Evolutionary conservation across 2,888 invertebrate genomes (phyloP), one percentile per base, ranked within the genome.

Genomic region (Deilephila elpenor): DNA sequence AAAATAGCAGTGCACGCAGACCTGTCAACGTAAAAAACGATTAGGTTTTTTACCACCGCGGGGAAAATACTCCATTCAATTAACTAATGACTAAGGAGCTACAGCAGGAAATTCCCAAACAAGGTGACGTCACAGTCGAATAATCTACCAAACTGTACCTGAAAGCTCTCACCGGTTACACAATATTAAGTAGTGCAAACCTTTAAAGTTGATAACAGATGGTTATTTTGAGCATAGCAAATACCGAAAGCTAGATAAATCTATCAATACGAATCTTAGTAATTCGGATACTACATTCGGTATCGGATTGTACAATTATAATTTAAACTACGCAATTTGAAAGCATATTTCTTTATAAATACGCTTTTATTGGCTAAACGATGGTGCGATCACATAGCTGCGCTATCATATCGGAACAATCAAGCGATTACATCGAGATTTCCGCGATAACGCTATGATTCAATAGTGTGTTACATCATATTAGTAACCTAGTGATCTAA

Each of bases 361-460:
- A 19, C 56, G 5, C 1, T 44, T 44, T 11, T 44, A 44, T 19
- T 44, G 11, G 56, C 56, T 2, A 56, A n/a, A n/a, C 6, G 17
- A 5, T 53, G 19, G 19, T 17, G 8, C 17, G 51, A 51, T 51
- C 51, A 14, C 51, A 14, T 5, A 51, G 51, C 7, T 3, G 17
- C 51, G 1, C 14, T 17, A 60, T 60, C 60, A 60, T 61, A 61
- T 61, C 61, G 14, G 61, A 20, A 64, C 37, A 44, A 37, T 37
- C 64, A 37, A n/a, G 20, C 37, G 56, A 56, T 56, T 56, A 56
- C 56, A 56, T 17, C 34, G 11, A n/a, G 64, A 37, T 64, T 20
- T 44, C 64, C 37, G 37, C 11, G 20, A 64, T 64, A 64, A 34
- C 8, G 37, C 20, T 37, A 64, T 64, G 20, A 64, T 64, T 64